A percentile compares a stretch with the other conserved stretches of the same genome.
Evolutionary conservation across 1,140 invertebrate genomes (phyloP).

Genomic region (Mizuhopecten yessoensis): DNA sequence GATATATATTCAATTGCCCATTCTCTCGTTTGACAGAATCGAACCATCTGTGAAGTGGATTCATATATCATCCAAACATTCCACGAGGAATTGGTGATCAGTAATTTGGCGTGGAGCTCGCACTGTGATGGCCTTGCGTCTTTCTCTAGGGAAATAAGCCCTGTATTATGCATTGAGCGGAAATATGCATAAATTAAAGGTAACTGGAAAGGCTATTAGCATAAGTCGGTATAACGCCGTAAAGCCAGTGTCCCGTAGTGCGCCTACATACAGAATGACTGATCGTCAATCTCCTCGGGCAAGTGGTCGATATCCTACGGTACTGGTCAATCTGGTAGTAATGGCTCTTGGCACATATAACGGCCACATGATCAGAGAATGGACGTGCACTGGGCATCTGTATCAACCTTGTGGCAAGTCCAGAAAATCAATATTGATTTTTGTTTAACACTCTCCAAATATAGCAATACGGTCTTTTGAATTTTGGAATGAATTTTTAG

Average conservation of each 20-base stretch:
- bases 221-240: not conserved
- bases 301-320: not conserved
- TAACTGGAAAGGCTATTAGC: not conserved
- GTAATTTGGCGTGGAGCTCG: not conserved
- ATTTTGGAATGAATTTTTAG: no score
- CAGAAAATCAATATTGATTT: no score
- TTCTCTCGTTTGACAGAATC: not conserved
- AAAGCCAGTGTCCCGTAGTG: not conserved
- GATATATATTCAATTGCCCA: not conserved
- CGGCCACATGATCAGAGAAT: not conserved
- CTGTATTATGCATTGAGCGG: not conserved
- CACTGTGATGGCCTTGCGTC: not conserved
- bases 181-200: conserved; percentile 35
- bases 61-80: not conserved
- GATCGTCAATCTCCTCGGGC: not conserved
- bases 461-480: no score
- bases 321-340: not conserved
- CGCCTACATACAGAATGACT: not conserved
- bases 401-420: not conserved
- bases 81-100: not conserved
- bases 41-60: not conserved
- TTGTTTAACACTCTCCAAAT: no score
- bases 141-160: not conserved
- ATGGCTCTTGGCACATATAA: not conserved
- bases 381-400: not conserved